Evolutionary conservation across 2,797 vertebrate species (phyloP), one percentile per base, ranked within the genome.

Genomic region (Mus spretus): DNA sequence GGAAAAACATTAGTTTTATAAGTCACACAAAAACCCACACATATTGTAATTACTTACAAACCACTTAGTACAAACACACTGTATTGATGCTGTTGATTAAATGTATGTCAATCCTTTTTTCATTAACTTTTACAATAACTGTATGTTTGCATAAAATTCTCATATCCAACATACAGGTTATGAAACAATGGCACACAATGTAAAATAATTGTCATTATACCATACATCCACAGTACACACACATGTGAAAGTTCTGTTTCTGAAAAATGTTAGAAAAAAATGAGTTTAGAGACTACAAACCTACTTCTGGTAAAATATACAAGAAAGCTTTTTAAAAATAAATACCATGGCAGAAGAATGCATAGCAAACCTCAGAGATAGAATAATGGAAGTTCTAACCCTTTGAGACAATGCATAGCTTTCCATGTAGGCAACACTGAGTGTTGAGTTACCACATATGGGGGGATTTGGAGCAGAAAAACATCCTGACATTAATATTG

Each of bases 201-300:
- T 28, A 90, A 92, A 74, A 44, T 79, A 55, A 78, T 37, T 65
- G 80, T 53, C 13, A 24, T 1, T 17, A 59, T 26, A 50, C 1
- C 6, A 47, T 1, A 61, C 4, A 78, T 10, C 31, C 0, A 44
- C 0, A 1, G 20, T n/a, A n/a, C 12, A n/a, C 10, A 4, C 12
- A 50, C 37, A 83, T 24, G 1, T 53, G 31, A 70, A 70, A 70
- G 34, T 70, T 70, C 31, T 15, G 8, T n/a, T 70, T 70, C 12
- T 15, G 20, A 4, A 86, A 86, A 53, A 53, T n/a, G 6, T 70
- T 86, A 86, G 31, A 53, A 1, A 47, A 47, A 93, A 78, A 15
- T 40, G 50, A 91, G 14, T 53, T 75, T 3, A 85, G 80, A 85
- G 8, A 4, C 17, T 61, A 78, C 6, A 74, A 86, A 53, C 47